These are phyloP conservation scores for Drosophila pegasa DNA, from an alignment of 2,888 invertebrate species.

Conservation along the genomic window DNA sequence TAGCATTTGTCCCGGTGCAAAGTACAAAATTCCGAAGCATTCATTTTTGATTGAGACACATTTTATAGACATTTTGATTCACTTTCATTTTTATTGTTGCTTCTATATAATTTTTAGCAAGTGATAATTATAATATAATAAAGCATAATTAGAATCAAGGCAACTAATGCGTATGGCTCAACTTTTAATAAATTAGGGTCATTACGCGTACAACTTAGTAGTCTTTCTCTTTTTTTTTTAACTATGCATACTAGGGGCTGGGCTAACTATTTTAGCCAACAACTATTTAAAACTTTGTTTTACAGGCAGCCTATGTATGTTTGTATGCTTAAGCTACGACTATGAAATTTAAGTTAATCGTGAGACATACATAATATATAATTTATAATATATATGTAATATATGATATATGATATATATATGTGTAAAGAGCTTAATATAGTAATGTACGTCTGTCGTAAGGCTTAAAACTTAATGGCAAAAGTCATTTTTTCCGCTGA, in stretches of 20 bases:
- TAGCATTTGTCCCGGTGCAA: constrained; percentile 39
- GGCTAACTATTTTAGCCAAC: constrained; percentile 40
- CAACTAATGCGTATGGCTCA: constrained; percentile 15
- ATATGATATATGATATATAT: constrained; percentile 3
- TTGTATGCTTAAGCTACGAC: constrained; percentile 28
- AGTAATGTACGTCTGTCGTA: constrained; percentile 24
- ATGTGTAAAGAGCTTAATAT: constrained; percentile 21
- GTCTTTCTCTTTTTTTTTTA: background rate
- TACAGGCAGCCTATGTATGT: constrained; percentile 56
- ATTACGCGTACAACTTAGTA: constrained; percentile 9
- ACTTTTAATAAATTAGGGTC: constrained; percentile 16
- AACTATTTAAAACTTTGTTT: constrained; percentile 64
- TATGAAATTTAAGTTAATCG: constrained; percentile 17
- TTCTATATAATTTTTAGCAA: constrained; percentile 12
- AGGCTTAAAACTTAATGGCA: constrained; percentile 52
- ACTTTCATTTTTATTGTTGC: constrained; percentile 45
- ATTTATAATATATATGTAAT: background rate
- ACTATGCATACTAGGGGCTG: constrained; percentile 26
- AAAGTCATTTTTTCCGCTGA: constrained; percentile 5
- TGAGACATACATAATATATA: constrained; percentile 17
- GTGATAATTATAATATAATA: constrained; percentile 25
- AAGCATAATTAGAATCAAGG: constrained; percentile 29
- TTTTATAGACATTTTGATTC: constrained; percentile 25
- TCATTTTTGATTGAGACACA: constrained; percentile 27
- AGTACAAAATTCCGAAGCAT: constrained; percentile 52